Evolutionary conservation across 2,888 invertebrate genomes (phyloP).

Genomic region (Diaprepes abbreviatus): DNA sequence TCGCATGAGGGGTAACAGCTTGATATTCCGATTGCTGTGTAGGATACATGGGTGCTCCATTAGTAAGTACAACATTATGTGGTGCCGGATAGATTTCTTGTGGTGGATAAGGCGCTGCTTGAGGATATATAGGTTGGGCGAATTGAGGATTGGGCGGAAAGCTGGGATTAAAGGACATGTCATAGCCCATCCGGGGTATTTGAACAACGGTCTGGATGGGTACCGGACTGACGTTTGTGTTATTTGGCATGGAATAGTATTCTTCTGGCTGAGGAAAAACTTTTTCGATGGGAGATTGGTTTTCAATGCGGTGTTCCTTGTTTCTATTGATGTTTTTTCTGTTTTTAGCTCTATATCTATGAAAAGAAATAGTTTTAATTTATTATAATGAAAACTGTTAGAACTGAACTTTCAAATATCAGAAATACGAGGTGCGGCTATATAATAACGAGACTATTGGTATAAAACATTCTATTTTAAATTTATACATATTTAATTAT

Average conservation of each 20-base stretch:
- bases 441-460: too few species aligned
- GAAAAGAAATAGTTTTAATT: too few species aligned
- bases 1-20: conserved; percentile 27
- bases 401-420: too few species aligned
- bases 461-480: too few species aligned
- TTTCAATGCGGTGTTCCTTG: conserved; percentile 59
- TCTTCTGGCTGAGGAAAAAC: conserved; percentile 61
- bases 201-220: conserved; percentile 63
- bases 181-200: conserved; percentile 62
- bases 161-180: conserved; percentile 60
- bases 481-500: too few species aligned
- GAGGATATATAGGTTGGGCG: conserved; percentile 61
- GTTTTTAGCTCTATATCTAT: conserved; percentile 75
- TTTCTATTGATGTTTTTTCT: conserved; percentile 44
- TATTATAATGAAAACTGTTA: too few species aligned
- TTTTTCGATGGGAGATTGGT: conserved; percentile 63
- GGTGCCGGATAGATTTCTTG: conserved; percentile 55
- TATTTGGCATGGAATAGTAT: conserved; percentile 60
- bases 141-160: conserved; percentile 56
- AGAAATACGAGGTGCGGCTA: too few species aligned
- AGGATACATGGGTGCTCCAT: conserved; percentile 63
- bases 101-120: conserved; percentile 30
- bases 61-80: conserved; percentile 58
- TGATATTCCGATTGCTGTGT: conserved; percentile 51
- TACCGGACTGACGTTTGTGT: conserved; percentile 61